Percentiles rank a stretch among this genome's conserved stretches.
Evolutionary conservation across 2,888 invertebrate species (phyloP).

Genomic region (Rhagophthalmus giganteus): DNA sequence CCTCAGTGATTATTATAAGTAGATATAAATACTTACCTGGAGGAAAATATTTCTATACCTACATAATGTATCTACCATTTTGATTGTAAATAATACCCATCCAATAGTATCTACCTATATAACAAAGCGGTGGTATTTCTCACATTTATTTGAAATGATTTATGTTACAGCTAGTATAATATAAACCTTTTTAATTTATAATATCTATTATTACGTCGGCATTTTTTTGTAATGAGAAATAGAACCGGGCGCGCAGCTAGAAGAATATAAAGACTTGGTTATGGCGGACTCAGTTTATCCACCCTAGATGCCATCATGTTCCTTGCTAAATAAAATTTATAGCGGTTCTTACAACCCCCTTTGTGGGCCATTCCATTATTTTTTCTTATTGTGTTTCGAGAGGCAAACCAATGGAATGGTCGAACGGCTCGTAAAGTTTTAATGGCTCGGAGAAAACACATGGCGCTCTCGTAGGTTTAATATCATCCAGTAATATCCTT

Average conservation of each 20-base stretch:
- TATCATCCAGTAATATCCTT: constrained; percentile 27
- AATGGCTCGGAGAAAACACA: constrained; percentile 30
- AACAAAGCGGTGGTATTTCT: too few species aligned
- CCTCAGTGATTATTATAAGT: too few species aligned
- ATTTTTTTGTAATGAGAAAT: too few species aligned
- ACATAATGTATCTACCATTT: too few species aligned
- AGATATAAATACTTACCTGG: too few species aligned
- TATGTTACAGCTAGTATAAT: too few species aligned
- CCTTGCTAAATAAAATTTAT: constrained; percentile 24
- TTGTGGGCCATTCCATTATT: constrained; percentile 25
- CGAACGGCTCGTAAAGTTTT: constrained; percentile 26
- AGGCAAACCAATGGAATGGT: constrained; percentile 25
- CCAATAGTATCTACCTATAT: too few species aligned
- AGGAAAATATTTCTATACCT: too few species aligned
- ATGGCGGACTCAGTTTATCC: constrained; percentile 20
- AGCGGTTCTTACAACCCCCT: constrained; percentile 19
- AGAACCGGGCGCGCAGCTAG: too few species aligned
- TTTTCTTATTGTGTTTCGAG: constrained; percentile 17
- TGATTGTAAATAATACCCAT: too few species aligned
- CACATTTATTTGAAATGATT: too few species aligned
- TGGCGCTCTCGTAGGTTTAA: constrained; percentile 33
- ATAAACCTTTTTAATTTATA: not conserved
- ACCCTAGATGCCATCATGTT: constrained; percentile 26
- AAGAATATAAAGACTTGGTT: constrained; percentile 14
- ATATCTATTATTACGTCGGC: too few species aligned